Percentiles rank a stretch among this genome's conserved stretches.
Evolutionary conservation across 2,797 vertebrate species (phyloP).

Genomic region (Clarias pachynema): DNA sequence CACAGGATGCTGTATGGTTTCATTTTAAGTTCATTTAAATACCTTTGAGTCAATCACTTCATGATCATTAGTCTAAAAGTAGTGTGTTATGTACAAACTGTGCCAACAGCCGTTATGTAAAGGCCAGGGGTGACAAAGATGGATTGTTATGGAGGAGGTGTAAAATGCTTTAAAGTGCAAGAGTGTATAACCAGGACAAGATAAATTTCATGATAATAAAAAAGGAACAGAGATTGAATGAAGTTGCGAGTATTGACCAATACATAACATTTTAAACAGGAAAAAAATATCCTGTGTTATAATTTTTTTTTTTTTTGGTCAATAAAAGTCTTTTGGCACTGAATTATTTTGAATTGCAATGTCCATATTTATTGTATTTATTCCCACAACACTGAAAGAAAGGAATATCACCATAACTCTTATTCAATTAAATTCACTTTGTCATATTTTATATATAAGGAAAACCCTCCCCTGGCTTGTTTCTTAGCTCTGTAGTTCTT

Average conservation of each 20-base stretch:
- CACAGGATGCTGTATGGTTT: not conserved
- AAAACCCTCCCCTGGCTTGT: no score
- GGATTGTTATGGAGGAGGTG: not conserved
- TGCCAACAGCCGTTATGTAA: not conserved
- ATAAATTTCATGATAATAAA: not conserved
- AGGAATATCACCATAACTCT: not conserved
- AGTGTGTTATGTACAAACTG: not conserved
- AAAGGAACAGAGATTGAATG: not conserved
- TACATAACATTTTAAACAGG: no score
- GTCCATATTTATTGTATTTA: not conserved
- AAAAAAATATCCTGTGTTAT: no score
- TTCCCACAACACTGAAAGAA: not conserved
- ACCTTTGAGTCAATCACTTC: not conserved
- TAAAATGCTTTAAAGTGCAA: not conserved
- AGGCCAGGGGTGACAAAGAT: not conserved
- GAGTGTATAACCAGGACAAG: not conserved
- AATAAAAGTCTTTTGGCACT: not conserved
- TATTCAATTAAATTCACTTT: no score
- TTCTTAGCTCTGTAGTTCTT: no score
- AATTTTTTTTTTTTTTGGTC: not conserved
- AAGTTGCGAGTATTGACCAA: no score
- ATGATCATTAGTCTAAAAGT: not conserved
- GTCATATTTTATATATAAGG: no score
- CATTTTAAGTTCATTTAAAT: not conserved
- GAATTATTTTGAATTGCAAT: not conserved